A percentile compares a stretch with the other conserved stretches of the same genome.
Evolutionary conservation across 2,113 vertebrate species (phyloP).

Genomic region (Apus apus): DNA sequence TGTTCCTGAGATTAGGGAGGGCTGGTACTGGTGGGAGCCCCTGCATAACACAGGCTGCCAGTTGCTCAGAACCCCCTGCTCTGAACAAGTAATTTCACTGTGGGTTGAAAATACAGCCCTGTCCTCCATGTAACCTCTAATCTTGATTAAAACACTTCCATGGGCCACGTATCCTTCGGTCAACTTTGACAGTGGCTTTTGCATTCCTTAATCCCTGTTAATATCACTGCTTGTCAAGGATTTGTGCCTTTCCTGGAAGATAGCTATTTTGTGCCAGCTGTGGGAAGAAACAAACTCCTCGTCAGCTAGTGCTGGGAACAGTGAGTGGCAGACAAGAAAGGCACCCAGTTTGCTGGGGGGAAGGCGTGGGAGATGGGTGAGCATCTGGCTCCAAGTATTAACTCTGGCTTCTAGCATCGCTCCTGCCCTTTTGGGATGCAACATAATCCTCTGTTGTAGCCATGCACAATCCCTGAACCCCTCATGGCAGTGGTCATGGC

Average conservation of each 20-base stretch:
- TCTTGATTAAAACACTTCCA: conserved; percentile 25
- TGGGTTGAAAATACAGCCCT: not conserved
- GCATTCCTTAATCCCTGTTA: conserved; percentile 57
- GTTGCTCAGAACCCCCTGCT: not conserved
- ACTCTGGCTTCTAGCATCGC: not conserved
- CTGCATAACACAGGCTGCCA: not conserved
- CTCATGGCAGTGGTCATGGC: not conserved
- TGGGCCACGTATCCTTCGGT: not conserved
- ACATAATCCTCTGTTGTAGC: not conserved
- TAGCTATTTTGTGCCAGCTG: not conserved
- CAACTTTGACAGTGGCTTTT: not conserved
- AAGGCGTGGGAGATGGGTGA: not conserved
- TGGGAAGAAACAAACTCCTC: not conserved
- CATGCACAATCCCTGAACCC: not conserved
- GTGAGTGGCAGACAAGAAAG: not conserved
- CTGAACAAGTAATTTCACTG: not conserved
- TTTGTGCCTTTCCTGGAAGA: conserved; percentile 60
- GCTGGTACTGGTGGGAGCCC: not conserved
- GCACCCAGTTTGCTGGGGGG: conserved; percentile 22
- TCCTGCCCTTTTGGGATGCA: not conserved
- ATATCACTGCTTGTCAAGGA: conserved; percentile 62
- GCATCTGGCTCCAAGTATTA: not conserved
- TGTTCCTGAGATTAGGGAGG: not conserved
- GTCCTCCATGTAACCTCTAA: not conserved
- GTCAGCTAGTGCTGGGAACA: conserved; percentile 10